Base-by-base conservation (phyloP, 1,140 invertebrate species). In the Scaptomyza graminum region DNA sequence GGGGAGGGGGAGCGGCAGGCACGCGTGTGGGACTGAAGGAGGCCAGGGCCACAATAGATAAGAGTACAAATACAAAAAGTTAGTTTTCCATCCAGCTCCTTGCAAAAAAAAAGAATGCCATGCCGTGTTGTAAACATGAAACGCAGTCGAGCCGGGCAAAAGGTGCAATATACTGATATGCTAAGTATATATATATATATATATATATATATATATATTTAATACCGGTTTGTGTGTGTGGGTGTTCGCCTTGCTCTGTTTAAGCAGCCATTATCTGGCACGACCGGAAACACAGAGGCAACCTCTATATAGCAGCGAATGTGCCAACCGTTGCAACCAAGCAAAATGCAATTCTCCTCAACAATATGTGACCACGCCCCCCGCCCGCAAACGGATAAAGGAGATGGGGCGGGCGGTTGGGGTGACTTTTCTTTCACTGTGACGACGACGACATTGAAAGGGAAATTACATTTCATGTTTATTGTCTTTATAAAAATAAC, bases 381-480 rank as follows among this genome's bases (percentile, higher is more conserved):
- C 54, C 12, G 1, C 37, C 37, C 31, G 31, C 31, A 34, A 9
- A 7, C 31, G n/a, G 12, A 41, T 12, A 41, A 41, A 41, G 37
- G 37, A 34, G 31, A 9, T 34, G 31, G n/a, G n/a, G n/a, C n/a
- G n/a, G 31, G 31, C 31, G 31, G 31, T 34, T 8, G 37, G 41
- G 46, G 28, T 8, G 47, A 18, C 62, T 18, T 71, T 66, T 66
- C 54, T 59, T 57, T 71, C 15, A 59, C 31, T 37, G 16, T 66
- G 68, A 71, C 49, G 51, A 50, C 63, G 55, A 64, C 79, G 82
- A 83, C 83, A 88, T 87, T 87, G 83, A 87, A 88, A 87, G 83
- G 82, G 82, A 87, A 87, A 87, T 87, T 87, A 83, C 82, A 87
- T 87, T 87, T 87, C 82, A 87, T 85, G 83, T 88, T 88, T 87